Evolutionary conservation across 2,113 vertebrate genomes (phyloP).

Genomic region (Dromiciops gliroides): DNA sequence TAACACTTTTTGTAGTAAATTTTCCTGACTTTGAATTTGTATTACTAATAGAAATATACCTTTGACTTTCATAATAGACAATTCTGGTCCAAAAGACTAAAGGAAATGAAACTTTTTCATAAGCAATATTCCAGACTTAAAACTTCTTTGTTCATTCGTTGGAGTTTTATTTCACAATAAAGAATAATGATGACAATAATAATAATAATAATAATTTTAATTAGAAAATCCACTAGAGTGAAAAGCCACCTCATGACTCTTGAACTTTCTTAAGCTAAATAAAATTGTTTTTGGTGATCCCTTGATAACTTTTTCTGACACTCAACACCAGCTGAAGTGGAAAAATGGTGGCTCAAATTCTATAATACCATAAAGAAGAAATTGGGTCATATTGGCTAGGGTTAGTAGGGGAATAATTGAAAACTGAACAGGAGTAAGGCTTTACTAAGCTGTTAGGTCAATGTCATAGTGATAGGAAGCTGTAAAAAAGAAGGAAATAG

Average conservation of each 20-base stretch:
- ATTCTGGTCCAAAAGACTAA: neutral
- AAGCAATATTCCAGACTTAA: slow-evolving; percentile 37
- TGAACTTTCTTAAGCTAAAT: slow-evolving; percentile 78
- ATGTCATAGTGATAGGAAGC: slow-evolving; percentile 58
- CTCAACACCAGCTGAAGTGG: slow-evolving; percentile 70
- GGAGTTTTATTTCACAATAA: slow-evolving; percentile 22
- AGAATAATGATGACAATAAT: no score
- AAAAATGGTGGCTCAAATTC: slow-evolving; percentile 71
- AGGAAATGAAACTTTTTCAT: slow-evolving; percentile 42
- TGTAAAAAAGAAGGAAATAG: slow-evolving; percentile 14
- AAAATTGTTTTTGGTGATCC: slow-evolving; percentile 76
- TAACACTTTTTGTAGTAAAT: slow-evolving; percentile 63
- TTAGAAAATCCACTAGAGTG: slow-evolving; percentile 59
- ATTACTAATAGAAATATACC: slow-evolving; percentile 48
- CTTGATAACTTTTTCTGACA: slow-evolving; percentile 73
- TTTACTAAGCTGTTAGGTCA: slow-evolving; percentile 70
- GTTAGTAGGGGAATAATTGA: slow-evolving; percentile 69
- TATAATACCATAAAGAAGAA: slow-evolving; percentile 73
- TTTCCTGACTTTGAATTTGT: slow-evolving; percentile 46
- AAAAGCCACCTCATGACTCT: slow-evolving; percentile 72
- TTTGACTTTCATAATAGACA: slow-evolving; percentile 42
- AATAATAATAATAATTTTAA: slow-evolving; percentile 56
- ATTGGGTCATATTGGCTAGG: slow-evolving; percentile 68
- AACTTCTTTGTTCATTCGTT: slow-evolving; percentile 6
- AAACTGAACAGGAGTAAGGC: slow-evolving; percentile 66